These are phyloP conservation scores for Linepithema humile DNA, from an alignment of 1,140 invertebrate species.

Conservation along the genomic window DNA sequence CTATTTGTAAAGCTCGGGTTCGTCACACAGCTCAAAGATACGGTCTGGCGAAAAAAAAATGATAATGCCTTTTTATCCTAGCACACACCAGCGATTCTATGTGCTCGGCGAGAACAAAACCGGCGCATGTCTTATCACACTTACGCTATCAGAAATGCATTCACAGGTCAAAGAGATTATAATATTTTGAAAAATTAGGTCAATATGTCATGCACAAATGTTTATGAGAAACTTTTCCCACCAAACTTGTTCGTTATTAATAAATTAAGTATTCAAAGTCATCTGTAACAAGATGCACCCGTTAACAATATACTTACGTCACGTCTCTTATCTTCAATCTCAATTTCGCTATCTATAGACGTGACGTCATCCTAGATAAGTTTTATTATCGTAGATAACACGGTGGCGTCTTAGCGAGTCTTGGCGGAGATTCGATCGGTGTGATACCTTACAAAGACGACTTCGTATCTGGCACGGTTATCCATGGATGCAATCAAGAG, in stretches of 20 bases:
- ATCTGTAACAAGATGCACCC: neutral
- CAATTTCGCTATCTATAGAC: slow-evolving; percentile 6
- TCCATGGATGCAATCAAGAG: neutral
- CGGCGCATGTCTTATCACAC: neutral
- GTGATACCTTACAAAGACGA: slow-evolving; percentile 37
- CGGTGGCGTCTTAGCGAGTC: neutral
- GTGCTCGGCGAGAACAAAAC: neutral
- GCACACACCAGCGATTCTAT: neutral
- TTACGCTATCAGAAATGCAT: neutral
- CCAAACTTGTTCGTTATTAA: neutral
- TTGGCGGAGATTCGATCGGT: neutral
- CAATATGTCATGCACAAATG: neutral
- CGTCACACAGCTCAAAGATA: neutral
- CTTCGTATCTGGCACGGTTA: slow-evolving; percentile 3
- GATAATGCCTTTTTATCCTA: neutral
- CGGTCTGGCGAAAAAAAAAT: neutral
- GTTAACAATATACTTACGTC: neutral
- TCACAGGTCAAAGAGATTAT: neutral
- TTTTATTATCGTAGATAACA: slow-evolving; percentile 28
- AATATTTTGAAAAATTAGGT: neutral
- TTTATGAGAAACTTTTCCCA: neutral
- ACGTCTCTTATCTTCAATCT: slow-evolving; percentile 9
- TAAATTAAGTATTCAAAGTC: slow-evolving; percentile 6
- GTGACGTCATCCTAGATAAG: neutral
- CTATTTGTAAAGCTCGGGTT: neutral